Conservation (phyloP, 2,113 vertebrate genomes). For the Falco punctatus region DNA sequence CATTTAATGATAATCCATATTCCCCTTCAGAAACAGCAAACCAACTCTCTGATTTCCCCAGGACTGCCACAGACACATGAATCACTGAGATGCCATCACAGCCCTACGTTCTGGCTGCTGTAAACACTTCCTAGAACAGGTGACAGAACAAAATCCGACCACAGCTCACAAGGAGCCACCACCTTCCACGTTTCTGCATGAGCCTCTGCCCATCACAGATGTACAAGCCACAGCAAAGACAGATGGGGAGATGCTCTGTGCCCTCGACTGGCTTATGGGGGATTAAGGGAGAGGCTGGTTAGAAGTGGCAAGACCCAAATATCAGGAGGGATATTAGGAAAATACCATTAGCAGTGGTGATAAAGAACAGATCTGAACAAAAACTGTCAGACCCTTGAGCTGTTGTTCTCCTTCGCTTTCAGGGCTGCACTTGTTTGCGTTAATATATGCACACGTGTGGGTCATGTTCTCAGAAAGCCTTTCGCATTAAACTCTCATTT, state of each 20-base stretch:
- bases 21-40: constrained; percentile 59
- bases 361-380: not conserved
- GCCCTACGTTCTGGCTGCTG: not conserved
- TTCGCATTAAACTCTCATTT: not conserved
- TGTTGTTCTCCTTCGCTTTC: not conserved
- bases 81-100: constrained; percentile 42
- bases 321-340: not conserved
- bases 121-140: constrained; percentile 16
- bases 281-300: not conserved
- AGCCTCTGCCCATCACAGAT: not conserved
- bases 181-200: constrained; percentile 5
- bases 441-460: not conserved
- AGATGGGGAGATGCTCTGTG: not conserved
- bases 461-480: not conserved
- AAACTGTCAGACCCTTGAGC: not conserved
- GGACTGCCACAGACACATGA: constrained; percentile 8
- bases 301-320: not conserved
- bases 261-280: not conserved
- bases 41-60: constrained; percentile 48
- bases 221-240: not conserved
- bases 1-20: constrained; percentile 74
- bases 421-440: not conserved
- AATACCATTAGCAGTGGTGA: not conserved
- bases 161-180: constrained; percentile 7
- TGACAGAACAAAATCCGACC: constrained; percentile 61